A percentile compares a stretch with the other conserved stretches of the same genome.
phyloP scores from a whole-genome alignment of 1,140 invertebrate species.

The Hesperophylax magnus region DNA sequence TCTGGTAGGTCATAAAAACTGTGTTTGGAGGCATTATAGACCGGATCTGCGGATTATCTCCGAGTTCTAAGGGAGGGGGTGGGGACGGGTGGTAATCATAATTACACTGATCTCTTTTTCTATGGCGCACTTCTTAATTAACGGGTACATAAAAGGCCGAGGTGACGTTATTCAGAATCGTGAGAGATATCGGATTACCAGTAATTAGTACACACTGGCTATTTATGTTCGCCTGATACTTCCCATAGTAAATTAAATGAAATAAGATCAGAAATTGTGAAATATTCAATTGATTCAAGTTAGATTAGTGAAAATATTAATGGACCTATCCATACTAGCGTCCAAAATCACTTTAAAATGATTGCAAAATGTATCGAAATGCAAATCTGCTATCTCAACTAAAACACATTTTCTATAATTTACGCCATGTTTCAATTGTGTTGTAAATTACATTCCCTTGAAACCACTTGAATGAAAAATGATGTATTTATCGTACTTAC shows the following conservation, averaged over 20 bases:
- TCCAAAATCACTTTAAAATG: too few species aligned
- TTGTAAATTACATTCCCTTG: too few species aligned
- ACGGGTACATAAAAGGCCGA: not conserved
- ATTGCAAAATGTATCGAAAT: too few species aligned
- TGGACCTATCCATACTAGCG: too few species aligned
- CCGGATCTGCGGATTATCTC: conserved; percentile 34
- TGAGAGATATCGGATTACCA: too few species aligned
- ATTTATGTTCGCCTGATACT: not conserved
- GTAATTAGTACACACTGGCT: not conserved
- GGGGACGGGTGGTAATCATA: conserved; percentile 5
- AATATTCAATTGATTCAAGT: not conserved
- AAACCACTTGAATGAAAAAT: too few species aligned
- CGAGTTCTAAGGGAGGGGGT: not conserved
- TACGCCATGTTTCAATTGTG: too few species aligned
- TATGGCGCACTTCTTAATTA: not conserved
- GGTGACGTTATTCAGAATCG: too few species aligned
- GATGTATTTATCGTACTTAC: too few species aligned
- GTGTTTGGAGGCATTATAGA: not conserved
- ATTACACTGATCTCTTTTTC: not conserved
- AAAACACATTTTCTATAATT: too few species aligned
- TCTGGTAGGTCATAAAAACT: conserved; percentile 9
- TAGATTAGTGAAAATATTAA: not conserved
- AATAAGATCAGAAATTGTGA: not conserved
- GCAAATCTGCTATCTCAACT: too few species aligned
- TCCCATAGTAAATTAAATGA: not conserved